Conservation (phyloP, 2,888 invertebrate species). For the Eupithecia vulgata region DNA sequence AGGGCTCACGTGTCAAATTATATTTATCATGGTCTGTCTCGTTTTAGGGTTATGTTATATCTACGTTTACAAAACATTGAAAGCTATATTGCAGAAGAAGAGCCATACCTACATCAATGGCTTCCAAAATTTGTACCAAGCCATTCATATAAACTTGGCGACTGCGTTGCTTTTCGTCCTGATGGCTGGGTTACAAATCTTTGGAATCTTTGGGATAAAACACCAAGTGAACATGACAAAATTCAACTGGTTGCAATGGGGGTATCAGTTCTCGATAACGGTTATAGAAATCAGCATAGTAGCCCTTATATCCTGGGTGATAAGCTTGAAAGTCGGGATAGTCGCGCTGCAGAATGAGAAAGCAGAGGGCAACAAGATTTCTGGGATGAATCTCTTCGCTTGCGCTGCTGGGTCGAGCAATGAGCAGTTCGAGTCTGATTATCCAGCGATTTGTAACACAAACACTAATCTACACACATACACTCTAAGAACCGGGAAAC, state of each 20-base stretch:
- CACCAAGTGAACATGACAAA: conserved; percentile 84
- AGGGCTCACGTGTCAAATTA: conserved; percentile 91
- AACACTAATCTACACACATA: conserved; percentile 94
- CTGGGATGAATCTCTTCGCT: conserved; percentile 91
- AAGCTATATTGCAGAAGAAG: conserved; percentile 89
- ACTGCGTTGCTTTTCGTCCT: conserved; percentile 93
- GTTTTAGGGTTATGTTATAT: conserved; percentile 93
- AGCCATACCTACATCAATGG: conserved; percentile 91
- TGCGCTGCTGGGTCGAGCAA: conserved; percentile 93
- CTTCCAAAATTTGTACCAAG: conserved; percentile 92
- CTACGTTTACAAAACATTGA: conserved; percentile 91
- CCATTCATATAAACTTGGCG: conserved; percentile 94
- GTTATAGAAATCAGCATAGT: conserved; percentile 95
- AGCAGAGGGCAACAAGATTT: conserved; percentile 85
- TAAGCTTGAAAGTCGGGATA: conserved; percentile 87
- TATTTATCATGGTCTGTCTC: conserved; percentile 93
- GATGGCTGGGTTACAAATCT: conserved; percentile 92
- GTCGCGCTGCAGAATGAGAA: conserved; percentile 89
- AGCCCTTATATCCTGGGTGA: conserved; percentile 93
- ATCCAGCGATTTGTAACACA: conserved; percentile 93
- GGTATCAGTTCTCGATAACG: conserved; percentile 93
- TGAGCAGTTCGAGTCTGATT: conserved; percentile 92
- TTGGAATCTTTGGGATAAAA: conserved; percentile 85
- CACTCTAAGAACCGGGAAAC: conserved; percentile 90
- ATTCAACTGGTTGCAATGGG: conserved; percentile 95